These are phyloP conservation scores for Dascillus cervinus DNA, from an alignment of 2,888 invertebrate species.

Conservation along the genomic window DNA sequence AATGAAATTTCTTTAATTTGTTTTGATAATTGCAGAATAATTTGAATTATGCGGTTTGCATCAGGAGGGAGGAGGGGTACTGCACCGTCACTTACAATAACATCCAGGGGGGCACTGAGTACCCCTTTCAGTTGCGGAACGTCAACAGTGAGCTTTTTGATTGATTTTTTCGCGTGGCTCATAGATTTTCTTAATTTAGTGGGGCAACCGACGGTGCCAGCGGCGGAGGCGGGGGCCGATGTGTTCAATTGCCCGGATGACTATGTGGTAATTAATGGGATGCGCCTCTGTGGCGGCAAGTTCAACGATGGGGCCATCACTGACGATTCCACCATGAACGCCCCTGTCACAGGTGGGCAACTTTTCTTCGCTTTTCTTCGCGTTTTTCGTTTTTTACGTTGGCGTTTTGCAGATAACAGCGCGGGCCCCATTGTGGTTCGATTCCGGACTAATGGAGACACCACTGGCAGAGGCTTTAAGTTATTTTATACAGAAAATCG, in stretches of 20 bases:
- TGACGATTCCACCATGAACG: slow-evolving; percentile 56
- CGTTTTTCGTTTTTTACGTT: too few species aligned
- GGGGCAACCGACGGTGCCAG: slow-evolving; percentile 54
- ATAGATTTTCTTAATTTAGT: slow-evolving; percentile 39
- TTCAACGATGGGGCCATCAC: slow-evolving; percentile 61
- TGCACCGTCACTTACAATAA: slow-evolving; percentile 61
- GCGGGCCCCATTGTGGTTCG: slow-evolving; percentile 64
- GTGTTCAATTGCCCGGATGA: slow-evolving; percentile 70
- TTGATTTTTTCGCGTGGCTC: background rate
- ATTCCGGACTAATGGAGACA: slow-evolving; percentile 57
- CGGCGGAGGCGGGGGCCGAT: slow-evolving; percentile 66
- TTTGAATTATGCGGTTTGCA: slow-evolving; percentile 69
- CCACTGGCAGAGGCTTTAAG: slow-evolving; percentile 63
- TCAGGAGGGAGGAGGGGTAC: slow-evolving; percentile 51
- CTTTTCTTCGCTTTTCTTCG: too few species aligned
- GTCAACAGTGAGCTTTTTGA: slow-evolving; percentile 52
- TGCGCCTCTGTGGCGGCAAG: slow-evolving; percentile 64
- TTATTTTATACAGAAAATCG: slow-evolving; percentile 61
- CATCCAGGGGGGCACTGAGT: slow-evolving; percentile 44
- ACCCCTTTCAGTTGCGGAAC: slow-evolving; percentile 60
- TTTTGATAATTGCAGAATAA: slow-evolving; percentile 58
- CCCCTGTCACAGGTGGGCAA: slow-evolving; percentile 57
- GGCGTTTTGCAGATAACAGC: slow-evolving; percentile 48
- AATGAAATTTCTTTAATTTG: too few species aligned
- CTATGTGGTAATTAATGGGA: slow-evolving; percentile 61